Percentiles rank a stretch among this genome's conserved stretches.
Evolutionary conservation across 2,797 vertebrate species (phyloP).

Genomic region (Molossus molossus): DNA sequence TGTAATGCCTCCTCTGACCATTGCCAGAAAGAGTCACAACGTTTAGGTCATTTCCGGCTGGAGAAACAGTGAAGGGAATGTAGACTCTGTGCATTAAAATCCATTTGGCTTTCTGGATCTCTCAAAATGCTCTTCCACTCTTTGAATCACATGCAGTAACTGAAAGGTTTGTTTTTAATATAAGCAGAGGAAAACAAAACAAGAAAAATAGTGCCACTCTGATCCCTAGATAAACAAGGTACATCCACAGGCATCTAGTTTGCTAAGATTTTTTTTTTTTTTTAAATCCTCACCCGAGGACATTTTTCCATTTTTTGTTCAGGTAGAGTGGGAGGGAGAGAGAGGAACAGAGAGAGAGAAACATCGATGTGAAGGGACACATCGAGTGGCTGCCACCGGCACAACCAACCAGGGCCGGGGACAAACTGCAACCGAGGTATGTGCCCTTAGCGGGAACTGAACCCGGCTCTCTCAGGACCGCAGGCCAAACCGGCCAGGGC

Average conservation of each 20-base stretch:
- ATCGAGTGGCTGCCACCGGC: too few species aligned
- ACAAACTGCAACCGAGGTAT: too few species aligned
- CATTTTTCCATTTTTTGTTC: too few species aligned
- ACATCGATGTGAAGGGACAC: too few species aligned
- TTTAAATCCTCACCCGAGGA: too few species aligned
- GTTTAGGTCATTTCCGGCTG: neutral
- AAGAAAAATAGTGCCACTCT: neutral
- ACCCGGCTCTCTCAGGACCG: too few species aligned
- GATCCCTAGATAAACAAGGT: neutral
- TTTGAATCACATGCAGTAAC: neutral
- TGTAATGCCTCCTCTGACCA: neutral
- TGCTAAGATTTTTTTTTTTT: conserved; percentile 60
- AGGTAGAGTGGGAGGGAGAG: too few species aligned
- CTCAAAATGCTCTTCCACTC: neutral
- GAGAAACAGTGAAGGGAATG: neutral
- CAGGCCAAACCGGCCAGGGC: too few species aligned
- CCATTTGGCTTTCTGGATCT: neutral
- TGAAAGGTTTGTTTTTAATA: conserved; percentile 7
- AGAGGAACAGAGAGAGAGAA: too few species aligned
- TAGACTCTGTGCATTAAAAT: neutral
- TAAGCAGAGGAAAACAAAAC: neutral
- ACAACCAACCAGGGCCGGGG: too few species aligned
- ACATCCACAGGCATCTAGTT: neutral
- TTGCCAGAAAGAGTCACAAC: neutral
- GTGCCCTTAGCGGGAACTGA: too few species aligned